Conservation (phyloP, 2,888 invertebrate species). For the Lepidochrysops patricia region DNA sequence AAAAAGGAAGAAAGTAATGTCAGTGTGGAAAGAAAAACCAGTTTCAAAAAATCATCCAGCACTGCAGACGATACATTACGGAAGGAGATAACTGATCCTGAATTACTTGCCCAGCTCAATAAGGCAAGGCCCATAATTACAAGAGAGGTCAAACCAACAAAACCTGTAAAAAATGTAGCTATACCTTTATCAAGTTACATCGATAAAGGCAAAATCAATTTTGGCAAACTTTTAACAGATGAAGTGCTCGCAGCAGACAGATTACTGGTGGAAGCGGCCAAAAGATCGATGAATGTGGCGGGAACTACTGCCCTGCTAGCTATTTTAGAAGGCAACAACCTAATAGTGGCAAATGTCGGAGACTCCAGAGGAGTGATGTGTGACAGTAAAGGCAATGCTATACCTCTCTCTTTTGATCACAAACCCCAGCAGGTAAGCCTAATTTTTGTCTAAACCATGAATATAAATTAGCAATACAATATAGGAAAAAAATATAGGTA, state of each 20-base stretch:
- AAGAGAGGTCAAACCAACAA: slow-evolving; percentile 73
- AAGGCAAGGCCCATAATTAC: slow-evolving; percentile 76
- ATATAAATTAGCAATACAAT: neutral
- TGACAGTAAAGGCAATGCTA: slow-evolving; percentile 90
- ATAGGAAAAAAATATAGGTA: neutral
- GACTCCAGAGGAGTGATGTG: slow-evolving; percentile 98
- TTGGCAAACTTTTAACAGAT: slow-evolving; percentile 86
- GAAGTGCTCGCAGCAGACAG: slow-evolving; percentile 90
- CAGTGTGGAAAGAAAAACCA: slow-evolving; percentile 74
- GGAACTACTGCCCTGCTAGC: slow-evolving; percentile 96
- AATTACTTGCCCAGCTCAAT: slow-evolving; percentile 78
- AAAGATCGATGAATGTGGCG: slow-evolving; percentile 82
- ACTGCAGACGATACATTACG: slow-evolving; percentile 73
- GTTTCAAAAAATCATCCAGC: slow-evolving; percentile 79
- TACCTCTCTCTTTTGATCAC: slow-evolving; percentile 95
- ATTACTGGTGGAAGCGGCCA: slow-evolving; percentile 86
- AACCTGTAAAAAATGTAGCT: slow-evolving; percentile 59
- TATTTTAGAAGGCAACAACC: slow-evolving; percentile 84
- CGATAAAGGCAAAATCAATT: slow-evolving; percentile 84
- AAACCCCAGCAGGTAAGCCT: slow-evolving; percentile 92
- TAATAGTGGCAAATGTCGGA: slow-evolving; percentile 96
- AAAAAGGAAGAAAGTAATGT: slow-evolving; percentile 53
- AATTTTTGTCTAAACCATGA: neutral
- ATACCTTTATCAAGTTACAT: slow-evolving; percentile 78
- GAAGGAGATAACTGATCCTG: slow-evolving; percentile 80